phyloP scores from a whole-genome alignment of 2,797 vertebrate species.

The Falco peregrinus region DNA sequence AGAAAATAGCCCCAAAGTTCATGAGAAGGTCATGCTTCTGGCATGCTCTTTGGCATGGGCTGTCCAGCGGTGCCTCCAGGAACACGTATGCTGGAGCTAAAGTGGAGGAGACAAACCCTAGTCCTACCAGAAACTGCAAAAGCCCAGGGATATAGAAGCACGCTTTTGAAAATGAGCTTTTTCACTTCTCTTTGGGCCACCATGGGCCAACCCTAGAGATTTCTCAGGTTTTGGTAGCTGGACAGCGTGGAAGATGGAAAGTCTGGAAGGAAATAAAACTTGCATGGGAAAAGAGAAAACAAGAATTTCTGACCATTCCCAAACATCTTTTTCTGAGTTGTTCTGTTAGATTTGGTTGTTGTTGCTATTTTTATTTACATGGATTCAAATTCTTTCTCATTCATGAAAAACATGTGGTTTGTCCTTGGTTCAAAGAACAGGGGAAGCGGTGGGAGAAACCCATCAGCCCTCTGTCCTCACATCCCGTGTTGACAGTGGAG shows the following conservation, averaged over 20 bases:
- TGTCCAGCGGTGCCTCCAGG: background rate
- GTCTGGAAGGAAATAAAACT: background rate
- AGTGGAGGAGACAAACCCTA: background rate
- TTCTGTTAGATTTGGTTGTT: background rate
- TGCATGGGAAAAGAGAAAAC: background rate
- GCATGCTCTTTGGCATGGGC: background rate
- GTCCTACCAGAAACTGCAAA: background rate
- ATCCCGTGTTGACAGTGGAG: background rate
- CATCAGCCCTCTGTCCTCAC: background rate
- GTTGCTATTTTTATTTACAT: background rate
- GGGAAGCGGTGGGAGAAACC: background rate
- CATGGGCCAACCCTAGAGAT: background rate
- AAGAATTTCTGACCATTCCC: background rate
- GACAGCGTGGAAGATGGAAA: background rate
- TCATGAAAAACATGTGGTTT: background rate
- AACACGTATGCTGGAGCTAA: background rate
- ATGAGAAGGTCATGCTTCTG: conserved; percentile 17
- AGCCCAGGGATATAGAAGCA: background rate
- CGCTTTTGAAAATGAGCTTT: background rate
- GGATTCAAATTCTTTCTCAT: background rate
- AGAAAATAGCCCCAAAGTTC: background rate
- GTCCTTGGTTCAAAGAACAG: background rate
- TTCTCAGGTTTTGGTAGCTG: background rate
- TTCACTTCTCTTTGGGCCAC: background rate
- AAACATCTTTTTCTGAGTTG: background rate